Evolutionary conservation across 2,113 vertebrate genomes (phyloP), one percentile per base, ranked within the genome.

Genomic region (Myrmophylax atrothorax): DNA sequence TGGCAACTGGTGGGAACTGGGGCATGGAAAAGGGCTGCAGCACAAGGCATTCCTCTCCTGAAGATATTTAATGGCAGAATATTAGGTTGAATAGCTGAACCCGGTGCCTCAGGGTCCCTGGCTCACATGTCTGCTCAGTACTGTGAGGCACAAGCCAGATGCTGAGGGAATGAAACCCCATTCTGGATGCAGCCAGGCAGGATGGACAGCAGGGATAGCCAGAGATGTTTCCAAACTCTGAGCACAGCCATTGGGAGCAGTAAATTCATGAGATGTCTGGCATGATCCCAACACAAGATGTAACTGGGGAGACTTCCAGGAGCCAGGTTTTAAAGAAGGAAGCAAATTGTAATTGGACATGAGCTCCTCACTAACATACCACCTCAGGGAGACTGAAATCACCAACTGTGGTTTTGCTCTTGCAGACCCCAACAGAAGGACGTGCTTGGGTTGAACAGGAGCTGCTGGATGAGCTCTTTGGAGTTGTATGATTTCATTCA

Each of bases 391-490:
- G 22, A 66, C 14, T 0, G 0, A 35, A 56, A 60, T 38, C 47
- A 50, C 35, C 35, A 86, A 18, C 37, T 6, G 0, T 0, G 68
- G 19, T 33, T 89, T 42, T 78, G n/a, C 37, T 89, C 26, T 52
- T 4, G 1, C 3, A 67, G 28, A 53, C 14, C 19, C 37, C 25
- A 0, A 1, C 25, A 28, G n/a, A 74, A 52, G 3, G 8, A n/a
- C 38, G 49, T 59, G 23, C 38, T 87, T 35, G 38, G 18, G 14
- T 37, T 76, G 53, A 85, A 38, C 52, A 44, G 58, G 44, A 64
- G 79, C 58, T 5, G 1, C 62, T 56, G 79, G 42, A 44, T 35
- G 62, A 83, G 3, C 58, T 62, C 38, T 86, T 46, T 55, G 78
- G 23, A 67, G 42, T 1, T 52, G 8, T 8, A 14, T 19, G 35